Conservation (phyloP, 2,888 invertebrate species). For the Vanessa cardui region DNA sequence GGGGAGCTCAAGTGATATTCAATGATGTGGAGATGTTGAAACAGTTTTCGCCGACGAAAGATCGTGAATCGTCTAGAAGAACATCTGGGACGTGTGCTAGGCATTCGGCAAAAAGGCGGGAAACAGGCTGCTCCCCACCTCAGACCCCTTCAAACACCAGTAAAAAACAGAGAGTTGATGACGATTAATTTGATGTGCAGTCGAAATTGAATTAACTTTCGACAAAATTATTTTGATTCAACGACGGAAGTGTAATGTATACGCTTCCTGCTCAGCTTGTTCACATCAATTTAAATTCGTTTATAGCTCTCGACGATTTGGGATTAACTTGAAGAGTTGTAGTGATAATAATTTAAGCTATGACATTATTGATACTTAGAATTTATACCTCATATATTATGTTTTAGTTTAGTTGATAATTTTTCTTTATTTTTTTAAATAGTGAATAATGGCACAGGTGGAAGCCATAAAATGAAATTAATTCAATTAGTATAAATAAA, state of each 20-base stretch:
- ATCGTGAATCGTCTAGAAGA: constrained; percentile 54
- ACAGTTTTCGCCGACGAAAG: constrained; percentile 88
- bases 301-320: constrained; percentile 22
- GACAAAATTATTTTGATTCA: constrained; percentile 21
- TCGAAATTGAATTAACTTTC: constrained; percentile 11
- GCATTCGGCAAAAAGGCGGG: constrained; percentile 71
- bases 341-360: constrained; percentile 10
- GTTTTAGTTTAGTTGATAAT: background rate
- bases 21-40: constrained; percentile 95
- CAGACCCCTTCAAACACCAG: constrained; percentile 74
- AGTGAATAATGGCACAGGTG: background rate
- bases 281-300: constrained; percentile 29
- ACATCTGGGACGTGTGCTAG: constrained; percentile 65
- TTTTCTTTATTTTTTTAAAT: background rate
- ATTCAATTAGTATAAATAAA: background rate
- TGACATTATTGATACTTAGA: constrained; percentile 20
- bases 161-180: constrained; percentile 74
- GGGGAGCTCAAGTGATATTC: constrained; percentile 97
- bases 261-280: constrained; percentile 30
- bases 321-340: background rate
- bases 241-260: constrained; percentile 22
- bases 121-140: constrained; percentile 68
- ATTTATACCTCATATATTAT: constrained; percentile 13
- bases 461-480: too few species aligned
- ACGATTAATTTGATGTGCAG: constrained; percentile 50